A percentile compares a stretch with the other conserved stretches of the same genome.
Evolutionary conservation across 2,113 vertebrate genomes (phyloP).

Genomic region (Perca fluviatilis): DNA sequence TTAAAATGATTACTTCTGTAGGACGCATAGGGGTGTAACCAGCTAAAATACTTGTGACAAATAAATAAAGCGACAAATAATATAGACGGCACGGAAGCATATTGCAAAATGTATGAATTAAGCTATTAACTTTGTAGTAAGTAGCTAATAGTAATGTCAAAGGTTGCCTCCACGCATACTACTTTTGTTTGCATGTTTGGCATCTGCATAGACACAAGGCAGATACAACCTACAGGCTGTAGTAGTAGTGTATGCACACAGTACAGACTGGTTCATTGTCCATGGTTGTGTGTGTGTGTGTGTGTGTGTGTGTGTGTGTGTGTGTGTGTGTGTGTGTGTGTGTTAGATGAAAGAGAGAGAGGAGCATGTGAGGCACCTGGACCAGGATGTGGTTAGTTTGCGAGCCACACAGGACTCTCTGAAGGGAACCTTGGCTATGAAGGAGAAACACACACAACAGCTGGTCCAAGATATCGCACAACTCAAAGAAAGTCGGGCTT

Average conservation of each 20-base stretch:
- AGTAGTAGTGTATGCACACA: not conserved
- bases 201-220: not conserved
- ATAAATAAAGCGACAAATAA: not conserved
- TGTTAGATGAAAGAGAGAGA: slow-evolving; percentile 61
- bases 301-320: slow-evolving; percentile 24
- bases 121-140: not conserved
- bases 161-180: not conserved
- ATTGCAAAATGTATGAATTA: not conserved
- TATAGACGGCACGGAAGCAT: not conserved
- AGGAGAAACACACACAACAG: slow-evolving; percentile 69
- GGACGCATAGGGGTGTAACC: not conserved
- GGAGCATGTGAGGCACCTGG: slow-evolving; percentile 57
- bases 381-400: slow-evolving; percentile 61
- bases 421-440: slow-evolving; percentile 71
- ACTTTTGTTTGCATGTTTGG: not conserved
- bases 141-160: not conserved
- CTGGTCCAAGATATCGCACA: slow-evolving; percentile 67
- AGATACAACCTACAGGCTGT: not conserved
- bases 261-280: not conserved
- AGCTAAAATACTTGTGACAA: not conserved
- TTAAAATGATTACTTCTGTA: too few relatives aligned
- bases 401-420: slow-evolving; percentile 67
- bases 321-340: slow-evolving; percentile 39
- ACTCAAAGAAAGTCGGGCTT: slow-evolving; percentile 67
- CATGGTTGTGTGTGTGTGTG: too few relatives aligned